Evolutionary conservation across 2,888 invertebrate genomes (phyloP).

Genomic region (Heteromurus nitidus): DNA sequence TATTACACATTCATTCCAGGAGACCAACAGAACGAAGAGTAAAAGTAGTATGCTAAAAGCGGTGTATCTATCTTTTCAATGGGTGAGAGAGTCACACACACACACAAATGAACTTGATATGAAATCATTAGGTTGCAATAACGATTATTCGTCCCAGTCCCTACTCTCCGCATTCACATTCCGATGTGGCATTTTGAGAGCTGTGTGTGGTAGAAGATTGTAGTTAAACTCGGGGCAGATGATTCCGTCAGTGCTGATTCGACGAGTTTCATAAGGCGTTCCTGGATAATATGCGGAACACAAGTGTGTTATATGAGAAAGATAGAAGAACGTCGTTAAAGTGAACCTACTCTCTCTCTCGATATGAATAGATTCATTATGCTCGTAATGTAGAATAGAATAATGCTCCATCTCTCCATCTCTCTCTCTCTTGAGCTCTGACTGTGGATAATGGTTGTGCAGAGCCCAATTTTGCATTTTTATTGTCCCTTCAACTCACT

Average conservation of each 20-base stretch:
- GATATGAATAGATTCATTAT: not conserved
- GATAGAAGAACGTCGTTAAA: not conserved
- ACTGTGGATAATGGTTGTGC: not conserved
- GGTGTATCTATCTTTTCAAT: not conserved
- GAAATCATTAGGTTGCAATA: not conserved
- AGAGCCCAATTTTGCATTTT: not conserved
- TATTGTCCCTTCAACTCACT: not conserved
- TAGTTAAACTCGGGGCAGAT: not conserved
- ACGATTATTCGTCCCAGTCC: not conserved
- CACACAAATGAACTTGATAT: slow-evolving; percentile 6
- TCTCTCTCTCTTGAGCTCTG: not conserved
- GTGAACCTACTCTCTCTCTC: not conserved
- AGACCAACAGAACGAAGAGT: not conserved
- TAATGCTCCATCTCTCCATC: too few species aligned
- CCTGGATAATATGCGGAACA: not conserved
- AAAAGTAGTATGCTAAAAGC: not conserved
- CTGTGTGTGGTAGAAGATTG: not conserved
- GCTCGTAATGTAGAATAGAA: too few species aligned
- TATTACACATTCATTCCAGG: not conserved
- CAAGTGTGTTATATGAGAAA: not conserved
- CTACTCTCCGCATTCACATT: not conserved
- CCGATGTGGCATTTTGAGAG: not conserved
- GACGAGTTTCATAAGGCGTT: not conserved
- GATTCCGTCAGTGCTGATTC: too few species aligned
- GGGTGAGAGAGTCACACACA: not conserved